Percentiles rank a stretch among this genome's conserved stretches.
Evolutionary conservation across 2,113 vertebrate genomes (phyloP).

Genomic region (Pelobates fuscus): DNA sequence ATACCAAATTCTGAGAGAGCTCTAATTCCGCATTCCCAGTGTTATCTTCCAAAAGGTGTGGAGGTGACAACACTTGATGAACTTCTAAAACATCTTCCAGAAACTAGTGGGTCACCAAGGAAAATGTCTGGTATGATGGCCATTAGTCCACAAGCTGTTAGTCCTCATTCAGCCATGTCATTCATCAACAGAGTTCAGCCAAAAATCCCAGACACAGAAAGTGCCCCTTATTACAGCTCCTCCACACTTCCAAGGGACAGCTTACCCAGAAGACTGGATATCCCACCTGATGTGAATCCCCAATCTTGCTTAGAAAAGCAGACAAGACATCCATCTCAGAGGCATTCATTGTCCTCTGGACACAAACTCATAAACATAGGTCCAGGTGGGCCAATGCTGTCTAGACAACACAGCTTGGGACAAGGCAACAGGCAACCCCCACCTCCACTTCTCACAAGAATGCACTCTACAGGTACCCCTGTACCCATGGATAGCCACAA

Average conservation of each 20-base stretch:
- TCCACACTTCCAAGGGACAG: constrained; percentile 78
- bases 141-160: constrained; percentile 53
- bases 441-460: constrained; percentile 73
- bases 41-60: constrained; percentile 77
- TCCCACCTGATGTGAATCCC: constrained; percentile 76
- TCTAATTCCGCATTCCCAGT: constrained; percentile 69
- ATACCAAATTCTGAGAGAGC: constrained; percentile 74
- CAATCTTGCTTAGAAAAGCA: constrained; percentile 72
- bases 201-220: constrained; percentile 73
- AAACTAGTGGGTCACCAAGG: constrained; percentile 61
- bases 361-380: constrained; percentile 66
- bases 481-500: constrained; percentile 69
- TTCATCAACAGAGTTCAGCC: constrained; percentile 75
- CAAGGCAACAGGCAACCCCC: constrained; percentile 69
- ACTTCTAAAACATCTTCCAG: constrained; percentile 84
- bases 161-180: constrained; percentile 61
- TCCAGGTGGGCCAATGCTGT: constrained; percentile 63
- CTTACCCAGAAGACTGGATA: constrained; percentile 80
- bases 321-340: constrained; percentile 69
- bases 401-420: constrained; percentile 77
- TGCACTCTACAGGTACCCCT: constrained; percentile 77
- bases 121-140: constrained; percentile 54
- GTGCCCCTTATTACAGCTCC: constrained; percentile 74
- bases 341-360: constrained; percentile 70
- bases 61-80: constrained; percentile 87